Conservation (phyloP, 2,888 invertebrate genomes). For the Dione vanillae region DNA sequence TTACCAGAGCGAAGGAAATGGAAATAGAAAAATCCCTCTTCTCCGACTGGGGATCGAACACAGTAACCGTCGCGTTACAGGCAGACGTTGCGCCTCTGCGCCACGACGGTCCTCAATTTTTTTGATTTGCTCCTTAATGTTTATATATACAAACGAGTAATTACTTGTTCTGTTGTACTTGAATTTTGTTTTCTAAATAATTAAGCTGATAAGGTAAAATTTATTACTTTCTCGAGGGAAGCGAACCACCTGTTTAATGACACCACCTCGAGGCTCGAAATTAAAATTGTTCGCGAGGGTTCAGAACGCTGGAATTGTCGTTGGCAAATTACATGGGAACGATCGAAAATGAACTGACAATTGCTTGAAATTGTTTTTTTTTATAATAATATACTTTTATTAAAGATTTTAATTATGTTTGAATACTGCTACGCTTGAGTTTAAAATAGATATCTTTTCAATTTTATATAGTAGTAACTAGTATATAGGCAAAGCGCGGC, state of each 20-base stretch:
- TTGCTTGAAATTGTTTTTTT: constrained; percentile 2
- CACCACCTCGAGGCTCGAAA: constrained; percentile 39
- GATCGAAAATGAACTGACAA: constrained; percentile 18
- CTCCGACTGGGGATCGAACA: too few relatives aligned
- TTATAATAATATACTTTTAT: neutral
- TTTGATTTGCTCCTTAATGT: constrained; percentile 2
- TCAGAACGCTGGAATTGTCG: constrained; percentile 25
- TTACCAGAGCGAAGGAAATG: too few relatives aligned
- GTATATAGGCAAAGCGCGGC: too few relatives aligned
- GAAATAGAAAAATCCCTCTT: too few relatives aligned
- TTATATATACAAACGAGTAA: constrained; percentile 61
- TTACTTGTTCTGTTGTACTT: constrained; percentile 60
- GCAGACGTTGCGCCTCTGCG: too few relatives aligned
- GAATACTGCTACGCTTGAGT: too few relatives aligned
- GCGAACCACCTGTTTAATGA: constrained; percentile 47
- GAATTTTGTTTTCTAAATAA: constrained; percentile 67
- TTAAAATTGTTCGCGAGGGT: constrained; percentile 41
- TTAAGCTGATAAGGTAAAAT: constrained; percentile 73
- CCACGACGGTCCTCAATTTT: too few relatives aligned
- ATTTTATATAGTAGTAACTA: too few relatives aligned
- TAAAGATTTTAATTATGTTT: neutral
- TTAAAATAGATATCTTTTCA: too few relatives aligned
- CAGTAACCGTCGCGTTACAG: too few relatives aligned
- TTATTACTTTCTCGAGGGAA: constrained; percentile 58
- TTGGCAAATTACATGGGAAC: constrained; percentile 29